Evolutionary conservation across 2,888 invertebrate species (phyloP).

Genomic region (Cheilosia scutellata): DNA sequence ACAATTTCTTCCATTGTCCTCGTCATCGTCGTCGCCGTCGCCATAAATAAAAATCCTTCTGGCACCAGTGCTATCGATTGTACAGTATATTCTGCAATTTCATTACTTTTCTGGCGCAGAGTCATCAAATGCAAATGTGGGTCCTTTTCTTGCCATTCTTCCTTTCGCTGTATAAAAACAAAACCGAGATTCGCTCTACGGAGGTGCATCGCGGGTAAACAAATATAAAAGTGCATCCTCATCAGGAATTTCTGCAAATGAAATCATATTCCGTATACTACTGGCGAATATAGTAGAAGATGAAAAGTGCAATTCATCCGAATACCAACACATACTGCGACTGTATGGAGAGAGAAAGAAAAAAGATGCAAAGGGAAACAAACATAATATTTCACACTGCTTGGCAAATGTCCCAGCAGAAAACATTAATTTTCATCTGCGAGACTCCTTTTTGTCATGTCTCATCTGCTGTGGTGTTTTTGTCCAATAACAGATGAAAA

Average conservation of each 20-base stretch:
- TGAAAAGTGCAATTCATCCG: slow-evolving; percentile 33
- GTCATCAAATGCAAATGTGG: slow-evolving; percentile 62
- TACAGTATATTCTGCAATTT: slow-evolving; percentile 41
- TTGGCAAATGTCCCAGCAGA: slow-evolving; percentile 59
- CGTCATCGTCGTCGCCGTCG: slow-evolving; percentile 1
- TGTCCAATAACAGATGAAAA: slow-evolving; percentile 26
- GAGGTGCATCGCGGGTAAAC: slow-evolving; percentile 35
- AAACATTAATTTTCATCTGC: slow-evolving; percentile 51
- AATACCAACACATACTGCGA: background rate
- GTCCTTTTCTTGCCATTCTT: slow-evolving; percentile 11
- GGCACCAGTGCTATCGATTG: slow-evolving; percentile 55
- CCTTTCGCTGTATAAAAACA: background rate
- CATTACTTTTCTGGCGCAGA: slow-evolving; percentile 53
- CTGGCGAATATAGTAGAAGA: background rate
- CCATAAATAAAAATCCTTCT: slow-evolving; percentile 45
- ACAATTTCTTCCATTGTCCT: slow-evolving; percentile 22
- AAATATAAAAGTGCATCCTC: slow-evolving; percentile 57
- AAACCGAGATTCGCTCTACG: background rate
- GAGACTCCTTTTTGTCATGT: slow-evolving; percentile 16
- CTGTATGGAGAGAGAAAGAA: background rate
- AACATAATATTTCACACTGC: slow-evolving; percentile 39
- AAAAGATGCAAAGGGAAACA: slow-evolving; percentile 1
- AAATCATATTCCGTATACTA: slow-evolving; percentile 24
- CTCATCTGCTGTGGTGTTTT: slow-evolving; percentile 24
- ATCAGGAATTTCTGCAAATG: slow-evolving; percentile 50